A percentile compares a stretch with the other conserved stretches of the same genome.
These are phyloP conservation scores for Zaprionus ghesquierei DNA, from an alignment of 1,140 invertebrate species.

Conservation along the genomic window DNA sequence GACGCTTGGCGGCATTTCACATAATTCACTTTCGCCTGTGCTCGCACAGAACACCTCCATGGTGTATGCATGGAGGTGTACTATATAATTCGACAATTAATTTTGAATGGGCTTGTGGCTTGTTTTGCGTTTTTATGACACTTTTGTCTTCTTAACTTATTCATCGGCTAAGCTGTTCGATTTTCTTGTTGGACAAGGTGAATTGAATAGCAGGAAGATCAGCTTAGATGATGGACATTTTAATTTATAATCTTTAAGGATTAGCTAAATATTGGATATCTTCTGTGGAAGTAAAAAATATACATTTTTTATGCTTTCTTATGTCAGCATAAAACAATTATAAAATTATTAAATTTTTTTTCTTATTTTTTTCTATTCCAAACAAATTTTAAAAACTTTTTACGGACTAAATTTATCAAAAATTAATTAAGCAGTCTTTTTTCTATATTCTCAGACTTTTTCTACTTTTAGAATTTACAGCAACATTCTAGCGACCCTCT, in stretches of 20 bases:
- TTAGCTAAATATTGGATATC: no score
- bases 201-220: not conserved
- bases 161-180: not conserved
- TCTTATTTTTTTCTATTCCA: no score
- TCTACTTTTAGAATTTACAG: not conserved
- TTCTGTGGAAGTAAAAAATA: no score
- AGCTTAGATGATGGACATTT: not conserved
- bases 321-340: no score
- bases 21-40: conserved; percentile 67
- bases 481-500: not conserved
- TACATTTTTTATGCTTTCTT: no score
- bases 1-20: conserved; percentile 69
- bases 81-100: conserved; percentile 37
- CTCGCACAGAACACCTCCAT: conserved; percentile 21
- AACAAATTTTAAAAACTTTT: no score
- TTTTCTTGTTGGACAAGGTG: not conserved
- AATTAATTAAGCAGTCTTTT: no score
- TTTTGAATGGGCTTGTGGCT: conserved; percentile 26
- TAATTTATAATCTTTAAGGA: not conserved
- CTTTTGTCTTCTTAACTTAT: conserved; percentile 3
- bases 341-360: no score
- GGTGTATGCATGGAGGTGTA: conserved; percentile 11
- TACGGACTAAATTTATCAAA: no score
- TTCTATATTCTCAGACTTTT: not conserved
- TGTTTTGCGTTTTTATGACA: not conserved